Percentiles rank a stretch among this genome's conserved stretches.
Evolutionary conservation across 2,888 invertebrate species (phyloP).

Genomic region (Tanytarsus gracilentus): DNA sequence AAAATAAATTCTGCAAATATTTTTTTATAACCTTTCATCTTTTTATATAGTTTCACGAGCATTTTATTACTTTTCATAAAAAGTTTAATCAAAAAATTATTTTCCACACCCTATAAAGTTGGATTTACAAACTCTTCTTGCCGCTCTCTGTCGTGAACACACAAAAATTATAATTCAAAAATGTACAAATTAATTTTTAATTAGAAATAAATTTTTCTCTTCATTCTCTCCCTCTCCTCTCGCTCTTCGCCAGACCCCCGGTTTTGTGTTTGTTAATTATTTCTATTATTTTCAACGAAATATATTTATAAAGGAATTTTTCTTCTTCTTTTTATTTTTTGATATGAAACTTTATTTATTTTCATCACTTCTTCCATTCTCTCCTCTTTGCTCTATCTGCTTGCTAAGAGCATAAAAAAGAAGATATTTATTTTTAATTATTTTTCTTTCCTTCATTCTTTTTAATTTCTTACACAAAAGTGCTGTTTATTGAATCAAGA

Average conservation of each 20-base stretch:
- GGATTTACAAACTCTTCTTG: too few species aligned
- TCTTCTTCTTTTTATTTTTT: background rate
- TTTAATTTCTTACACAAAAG: background rate
- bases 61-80: too few species aligned
- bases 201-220: conserved; percentile 27
- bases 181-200: conserved; percentile 22
- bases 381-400: background rate
- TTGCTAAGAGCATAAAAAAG: background rate
- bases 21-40: too few species aligned
- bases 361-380: background rate
- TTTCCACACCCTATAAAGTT: background rate
- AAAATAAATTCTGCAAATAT: background rate
- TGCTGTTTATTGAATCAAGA: conserved; percentile 15
- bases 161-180: background rate
- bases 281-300: conserved; percentile 17
- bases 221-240: conserved; percentile 11
- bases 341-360: conserved; percentile 12
- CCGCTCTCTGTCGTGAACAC: conserved; percentile 7
- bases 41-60: too few species aligned
- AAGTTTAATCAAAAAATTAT: background rate
- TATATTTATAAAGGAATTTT: background rate
- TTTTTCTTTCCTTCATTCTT: conserved; percentile 18
- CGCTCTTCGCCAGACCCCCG: background rate
- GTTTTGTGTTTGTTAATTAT: conserved; percentile 24
- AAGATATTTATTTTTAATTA: conserved; percentile 23